phyloP scores from a whole-genome alignment of 2,888 invertebrate species.

The Uropetala carovei region DNA sequence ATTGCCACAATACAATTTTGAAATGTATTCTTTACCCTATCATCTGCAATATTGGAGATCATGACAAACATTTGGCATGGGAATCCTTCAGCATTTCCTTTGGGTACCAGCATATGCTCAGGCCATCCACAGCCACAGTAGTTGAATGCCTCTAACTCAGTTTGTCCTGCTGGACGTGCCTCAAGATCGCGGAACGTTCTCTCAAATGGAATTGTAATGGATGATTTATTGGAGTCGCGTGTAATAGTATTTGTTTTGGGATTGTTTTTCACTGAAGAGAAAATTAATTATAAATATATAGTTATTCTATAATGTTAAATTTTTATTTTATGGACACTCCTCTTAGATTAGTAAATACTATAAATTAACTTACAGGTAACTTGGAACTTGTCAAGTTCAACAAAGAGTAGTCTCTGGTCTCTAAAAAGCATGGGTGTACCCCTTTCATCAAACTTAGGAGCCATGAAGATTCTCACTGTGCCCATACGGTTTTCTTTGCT shows the following conservation, averaged over 20 bases:
- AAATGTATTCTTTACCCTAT: constrained; percentile 69
- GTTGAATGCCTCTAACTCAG: constrained; percentile 70
- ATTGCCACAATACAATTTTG: too few relatives aligned
- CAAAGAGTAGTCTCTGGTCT: constrained; percentile 71
- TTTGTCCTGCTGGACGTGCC: constrained; percentile 75
- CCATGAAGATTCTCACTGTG: constrained; percentile 70
- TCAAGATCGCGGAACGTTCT: constrained; percentile 79
- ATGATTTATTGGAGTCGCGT: constrained; percentile 80
- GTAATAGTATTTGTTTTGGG: constrained; percentile 78
- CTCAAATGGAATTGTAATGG: constrained; percentile 79
- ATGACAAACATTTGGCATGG: constrained; percentile 73
- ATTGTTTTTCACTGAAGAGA: constrained; percentile 75
- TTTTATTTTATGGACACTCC: too few relatives aligned
- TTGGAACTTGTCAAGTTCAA: constrained; percentile 72
- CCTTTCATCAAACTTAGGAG: constrained; percentile 71
- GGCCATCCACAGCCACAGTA: constrained; percentile 77
- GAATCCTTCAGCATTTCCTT: constrained; percentile 74
- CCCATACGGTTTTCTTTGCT: constrained; percentile 71
- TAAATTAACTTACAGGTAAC: constrained; percentile 68
- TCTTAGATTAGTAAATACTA: neutral
- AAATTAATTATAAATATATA: too few relatives aligned
- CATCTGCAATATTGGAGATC: constrained; percentile 72
- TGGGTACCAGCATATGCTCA: constrained; percentile 79
- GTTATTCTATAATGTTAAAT: too few relatives aligned
- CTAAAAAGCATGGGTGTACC: constrained; percentile 69